phyloP scores from a whole-genome alignment of 1,140 invertebrate species.

The Linepithema humile region DNA sequence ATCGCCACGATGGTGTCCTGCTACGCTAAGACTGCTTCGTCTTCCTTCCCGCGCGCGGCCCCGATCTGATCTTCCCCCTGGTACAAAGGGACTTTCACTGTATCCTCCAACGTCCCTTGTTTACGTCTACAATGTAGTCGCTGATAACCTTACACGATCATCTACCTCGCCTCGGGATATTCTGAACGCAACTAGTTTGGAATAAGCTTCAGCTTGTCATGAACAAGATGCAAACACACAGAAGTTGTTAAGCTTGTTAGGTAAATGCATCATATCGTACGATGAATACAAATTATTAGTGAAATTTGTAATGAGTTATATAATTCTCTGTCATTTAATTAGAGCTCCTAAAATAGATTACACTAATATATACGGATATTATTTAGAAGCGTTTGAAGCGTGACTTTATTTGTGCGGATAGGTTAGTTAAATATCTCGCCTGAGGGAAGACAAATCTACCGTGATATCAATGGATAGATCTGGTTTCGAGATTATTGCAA shows the following conservation, averaged over 20 bases:
- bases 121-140: conserved; percentile 64
- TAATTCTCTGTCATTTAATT: neutral
- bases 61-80: conserved; percentile 73
- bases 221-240: conserved; percentile 1
- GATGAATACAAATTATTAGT: neutral
- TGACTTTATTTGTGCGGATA: neutral
- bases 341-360: no score
- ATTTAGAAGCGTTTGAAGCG: neutral
- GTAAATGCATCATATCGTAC: neutral
- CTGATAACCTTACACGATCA: conserved; percentile 66
- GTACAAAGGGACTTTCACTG: conserved; percentile 57
- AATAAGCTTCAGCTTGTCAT: conserved; percentile 22
- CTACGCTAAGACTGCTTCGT: conserved; percentile 59
- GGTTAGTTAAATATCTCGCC: neutral
- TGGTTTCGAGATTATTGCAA: conserved; percentile 53
- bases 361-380: neutral
- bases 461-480: conserved; percentile 30
- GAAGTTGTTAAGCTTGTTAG: conserved; percentile 12
- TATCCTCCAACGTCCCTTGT: conserved; percentile 53
- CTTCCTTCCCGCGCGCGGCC: conserved; percentile 61
- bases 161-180: conserved; percentile 42
- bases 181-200: neutral
- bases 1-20: conserved; percentile 76
- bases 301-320: neutral
- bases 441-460: conserved; percentile 26